Evolutionary conservation across 2,888 invertebrate genomes (phyloP).

Genomic region (Leptinotarsa juncta): DNA sequence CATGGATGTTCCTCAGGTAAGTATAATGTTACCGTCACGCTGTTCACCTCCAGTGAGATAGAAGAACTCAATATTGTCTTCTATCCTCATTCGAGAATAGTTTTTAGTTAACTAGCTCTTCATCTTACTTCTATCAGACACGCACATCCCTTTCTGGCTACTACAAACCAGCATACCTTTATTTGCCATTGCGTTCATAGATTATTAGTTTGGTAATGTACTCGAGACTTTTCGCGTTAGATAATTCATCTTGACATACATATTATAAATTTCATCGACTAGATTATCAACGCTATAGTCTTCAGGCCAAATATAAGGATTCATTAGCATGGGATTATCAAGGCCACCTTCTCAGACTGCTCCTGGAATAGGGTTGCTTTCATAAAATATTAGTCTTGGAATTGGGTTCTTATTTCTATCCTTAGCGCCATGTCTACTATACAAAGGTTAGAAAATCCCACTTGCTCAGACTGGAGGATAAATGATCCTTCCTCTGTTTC

Average conservation of each 20-base stretch:
- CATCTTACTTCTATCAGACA: neutral
- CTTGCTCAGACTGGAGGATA: conserved; percentile 22
- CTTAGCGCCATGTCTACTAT: neutral
- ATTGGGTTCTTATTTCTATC: neutral
- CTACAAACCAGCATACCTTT: conserved; percentile 18
- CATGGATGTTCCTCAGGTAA: neutral
- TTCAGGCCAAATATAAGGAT: conserved; percentile 21
- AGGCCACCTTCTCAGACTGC: conserved; percentile 7
- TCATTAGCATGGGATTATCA: neutral
- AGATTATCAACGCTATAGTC: neutral
- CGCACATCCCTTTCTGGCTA: neutral
- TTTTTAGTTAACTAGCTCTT: neutral
- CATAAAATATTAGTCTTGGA: conserved; percentile 15
- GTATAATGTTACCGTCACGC: neutral
- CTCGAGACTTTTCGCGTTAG: neutral
- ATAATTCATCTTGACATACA: neutral
- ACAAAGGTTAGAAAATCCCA: conserved; percentile 11
- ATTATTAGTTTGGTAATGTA: neutral
- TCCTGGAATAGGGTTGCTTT: conserved; percentile 24
- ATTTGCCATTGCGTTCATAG: neutral
- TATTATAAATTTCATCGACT: neutral
- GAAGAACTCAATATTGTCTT: neutral
- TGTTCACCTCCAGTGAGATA: conserved; percentile 12
- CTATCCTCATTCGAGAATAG: neutral
- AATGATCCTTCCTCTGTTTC: neutral